A percentile compares a stretch with the other conserved stretches of the same genome.
phyloP scores from a whole-genome alignment of 2,113 vertebrate species.

The Hyaena hyaena region DNA sequence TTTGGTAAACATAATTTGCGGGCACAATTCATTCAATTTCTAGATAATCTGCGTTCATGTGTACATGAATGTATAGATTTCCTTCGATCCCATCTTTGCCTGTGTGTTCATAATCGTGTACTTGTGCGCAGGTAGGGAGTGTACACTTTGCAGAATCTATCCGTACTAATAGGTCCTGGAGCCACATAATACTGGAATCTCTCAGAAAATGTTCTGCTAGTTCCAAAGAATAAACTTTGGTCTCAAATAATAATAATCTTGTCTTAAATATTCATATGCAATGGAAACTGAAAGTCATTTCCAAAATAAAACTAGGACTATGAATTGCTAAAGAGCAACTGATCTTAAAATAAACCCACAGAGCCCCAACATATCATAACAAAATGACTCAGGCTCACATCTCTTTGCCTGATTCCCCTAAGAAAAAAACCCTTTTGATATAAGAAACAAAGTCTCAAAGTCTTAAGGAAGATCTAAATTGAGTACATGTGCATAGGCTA shows the following conservation, averaged over 20 bases:
- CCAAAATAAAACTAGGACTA: conserved; percentile 54
- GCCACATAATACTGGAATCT: neutral
- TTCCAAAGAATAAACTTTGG: conserved; percentile 40
- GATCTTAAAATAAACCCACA: conserved; percentile 65
- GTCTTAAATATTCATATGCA: conserved; percentile 34
- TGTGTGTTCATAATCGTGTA: neutral
- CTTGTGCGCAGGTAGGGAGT: neutral
- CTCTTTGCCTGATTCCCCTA: neutral
- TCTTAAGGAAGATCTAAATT: neutral
- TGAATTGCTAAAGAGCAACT: conserved; percentile 53
- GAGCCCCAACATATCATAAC: neutral
- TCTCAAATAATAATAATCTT: conserved; percentile 45
- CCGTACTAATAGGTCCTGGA: neutral
- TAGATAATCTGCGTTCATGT: neutral
- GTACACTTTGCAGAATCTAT: neutral
- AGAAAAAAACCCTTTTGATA: neutral
- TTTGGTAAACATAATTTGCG: conserved; percentile 52
- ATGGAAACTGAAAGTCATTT: conserved; percentile 57
- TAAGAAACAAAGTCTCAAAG: conserved; percentile 1
- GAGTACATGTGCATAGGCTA: neutral
- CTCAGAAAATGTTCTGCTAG: conserved; percentile 25
- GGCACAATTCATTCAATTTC: neutral
- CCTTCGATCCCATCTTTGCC: neutral
- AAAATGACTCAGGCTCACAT: conserved; percentile 3
- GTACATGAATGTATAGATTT: neutral